Conservation (phyloP, 2,888 invertebrate genomes). For the Teleogryllus oceanicus region DNA sequence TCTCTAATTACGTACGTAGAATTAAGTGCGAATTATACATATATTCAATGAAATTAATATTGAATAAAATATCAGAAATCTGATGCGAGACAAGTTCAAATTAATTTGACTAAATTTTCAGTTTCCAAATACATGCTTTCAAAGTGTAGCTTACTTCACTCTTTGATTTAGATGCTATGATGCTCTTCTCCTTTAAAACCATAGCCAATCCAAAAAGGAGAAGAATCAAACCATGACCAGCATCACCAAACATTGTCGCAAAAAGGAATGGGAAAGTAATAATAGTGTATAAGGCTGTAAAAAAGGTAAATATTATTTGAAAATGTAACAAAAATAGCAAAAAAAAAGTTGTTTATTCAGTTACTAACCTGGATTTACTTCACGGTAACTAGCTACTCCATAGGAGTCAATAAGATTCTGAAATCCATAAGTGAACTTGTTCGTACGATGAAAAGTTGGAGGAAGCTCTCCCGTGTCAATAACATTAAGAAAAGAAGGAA, state of each 20-base stretch:
- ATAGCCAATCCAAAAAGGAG: constrained; percentile 75
- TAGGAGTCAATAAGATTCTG: constrained; percentile 91
- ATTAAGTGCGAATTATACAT: no score
- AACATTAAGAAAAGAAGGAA: constrained; percentile 89
- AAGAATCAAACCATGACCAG: constrained; percentile 86
- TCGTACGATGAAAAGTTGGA: constrained; percentile 88
- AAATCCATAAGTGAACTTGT: constrained; percentile 89
- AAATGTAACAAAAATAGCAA: background rate
- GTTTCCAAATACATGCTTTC: background rate
- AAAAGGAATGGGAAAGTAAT: constrained; percentile 94
- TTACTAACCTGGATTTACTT: constrained; percentile 78
- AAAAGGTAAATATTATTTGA: background rate
- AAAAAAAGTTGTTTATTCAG: background rate
- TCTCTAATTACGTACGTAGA: no score
- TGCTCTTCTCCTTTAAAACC: constrained; percentile 72
- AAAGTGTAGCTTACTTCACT: constrained; percentile 51
- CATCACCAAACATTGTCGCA: constrained; percentile 94
- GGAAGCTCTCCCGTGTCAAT: constrained; percentile 77
- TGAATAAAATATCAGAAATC: no score
- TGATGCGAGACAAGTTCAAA: no score
- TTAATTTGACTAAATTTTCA: background rate
- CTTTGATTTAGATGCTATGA: constrained; percentile 63
- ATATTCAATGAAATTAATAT: no score
- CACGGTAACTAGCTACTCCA: constrained; percentile 87
- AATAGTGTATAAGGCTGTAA: constrained; percentile 74